Evolutionary conservation across 2,797 vertebrate genomes (phyloP).

Genomic region (Molossus molossus): DNA sequence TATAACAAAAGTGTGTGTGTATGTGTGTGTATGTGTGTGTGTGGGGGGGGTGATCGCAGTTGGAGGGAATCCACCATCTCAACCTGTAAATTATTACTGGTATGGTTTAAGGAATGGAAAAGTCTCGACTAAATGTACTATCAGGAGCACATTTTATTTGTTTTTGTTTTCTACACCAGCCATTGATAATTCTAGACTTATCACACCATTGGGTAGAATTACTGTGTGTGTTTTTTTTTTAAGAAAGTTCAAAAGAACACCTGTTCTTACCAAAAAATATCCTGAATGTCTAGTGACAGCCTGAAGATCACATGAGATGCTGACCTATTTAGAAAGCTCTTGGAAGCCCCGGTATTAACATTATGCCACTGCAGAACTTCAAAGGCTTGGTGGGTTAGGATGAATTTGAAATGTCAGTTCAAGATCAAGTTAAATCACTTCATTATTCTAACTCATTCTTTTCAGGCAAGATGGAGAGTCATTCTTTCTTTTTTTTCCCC

Average conservation of each 20-base stretch:
- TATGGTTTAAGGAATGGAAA: slow-evolving; percentile 35
- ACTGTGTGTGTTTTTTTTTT: slow-evolving; percentile 68
- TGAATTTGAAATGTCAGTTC: slow-evolving; percentile 73
- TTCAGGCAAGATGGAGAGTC: not conserved
- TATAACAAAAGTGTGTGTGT: not conserved
- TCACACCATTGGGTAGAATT: not conserved
- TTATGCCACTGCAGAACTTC: slow-evolving; percentile 62
- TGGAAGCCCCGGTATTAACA: slow-evolving; percentile 78
- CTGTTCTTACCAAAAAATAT: slow-evolving; percentile 71
- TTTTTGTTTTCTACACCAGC: slow-evolving; percentile 57
- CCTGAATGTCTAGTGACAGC: slow-evolving; percentile 56
- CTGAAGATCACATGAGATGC: slow-evolving; percentile 66
- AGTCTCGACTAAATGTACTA: slow-evolving; percentile 16
- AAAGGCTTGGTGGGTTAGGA: slow-evolving; percentile 73
- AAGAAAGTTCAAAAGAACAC: slow-evolving; percentile 68
- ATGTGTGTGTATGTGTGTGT: no score
- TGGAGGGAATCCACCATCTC: not conserved
- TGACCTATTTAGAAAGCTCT: slow-evolving; percentile 78
- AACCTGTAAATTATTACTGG: not conserved
- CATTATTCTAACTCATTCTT: slow-evolving; percentile 45
- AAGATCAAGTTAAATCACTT: slow-evolving; percentile 73
- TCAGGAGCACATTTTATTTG: slow-evolving; percentile 64
- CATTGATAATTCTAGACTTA: slow-evolving; percentile 65
- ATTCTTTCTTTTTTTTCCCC: slow-evolving; percentile 42
- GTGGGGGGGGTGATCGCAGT: not conserved